Base-by-base conservation (phyloP, 2,888 invertebrate species). In the Lycaena phlaeas region DNA sequence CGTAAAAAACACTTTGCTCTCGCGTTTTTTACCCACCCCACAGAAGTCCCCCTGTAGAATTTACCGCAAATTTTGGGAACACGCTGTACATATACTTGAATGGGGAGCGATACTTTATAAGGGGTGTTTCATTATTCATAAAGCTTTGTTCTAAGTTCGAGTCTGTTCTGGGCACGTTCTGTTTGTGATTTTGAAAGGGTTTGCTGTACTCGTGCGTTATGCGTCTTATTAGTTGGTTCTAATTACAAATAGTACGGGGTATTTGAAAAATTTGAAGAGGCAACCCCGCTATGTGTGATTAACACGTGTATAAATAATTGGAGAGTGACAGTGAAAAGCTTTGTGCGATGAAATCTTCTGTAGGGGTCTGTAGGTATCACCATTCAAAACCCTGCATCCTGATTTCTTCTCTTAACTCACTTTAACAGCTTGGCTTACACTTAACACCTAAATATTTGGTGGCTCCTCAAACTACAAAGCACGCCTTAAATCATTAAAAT, bases 1-100 rank as follows among this genome's bases (percentile, higher is more conserved):
- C 73, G 79, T 79, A 81, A 81, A 79, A 82, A 82, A 81, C 81
- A 79, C 75, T 84, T 82, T 77, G 70, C 63, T 59, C 62, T 58
- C 58, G 61, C 71, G 68, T 77, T 79, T 76, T 78, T 78, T 71
- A 60, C 56, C 49, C 39, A n/a, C 56, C 57, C 22, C 9, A 2
- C 22, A 6, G 5, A 22, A 22, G 63, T 60, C 74, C 66, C 57
- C 61, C 63, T 52, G 53, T 49, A 48, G 48, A 53, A 54, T 57
- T 55, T 40, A 53, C 59, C 61, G 53, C 61, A 63, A 61, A 57
- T 61, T 62, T 54, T 52, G 52, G 53, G 55, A 48, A 51, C 51
- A 44, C 46, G 41, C 44, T 44, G 46, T 38, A 47, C 48, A 46
- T 51, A 48, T 52, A 46, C 52, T 47, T 42, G 40, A 39, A 40